Conservation (phyloP, 2,797 vertebrate genomes). For the Lithobates pipiens region DNA sequence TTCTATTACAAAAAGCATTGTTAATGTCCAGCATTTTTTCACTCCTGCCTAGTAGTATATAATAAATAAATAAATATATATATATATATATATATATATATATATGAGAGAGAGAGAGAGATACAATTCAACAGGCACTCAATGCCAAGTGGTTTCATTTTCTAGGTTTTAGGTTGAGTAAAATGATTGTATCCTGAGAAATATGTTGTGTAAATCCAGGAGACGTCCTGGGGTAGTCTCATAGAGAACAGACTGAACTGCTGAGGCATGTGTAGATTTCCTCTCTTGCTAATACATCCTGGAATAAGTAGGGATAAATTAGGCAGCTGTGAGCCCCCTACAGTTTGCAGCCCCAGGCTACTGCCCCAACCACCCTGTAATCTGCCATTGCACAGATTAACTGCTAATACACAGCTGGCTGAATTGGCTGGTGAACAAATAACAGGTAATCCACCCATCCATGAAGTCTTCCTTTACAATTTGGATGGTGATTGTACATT, state of each 20-base stretch:
- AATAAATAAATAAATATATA: no score
- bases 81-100: background rate
- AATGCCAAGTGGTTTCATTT: background rate
- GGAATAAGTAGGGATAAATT: slow-evolving; percentile 12
- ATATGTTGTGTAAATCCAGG: background rate
- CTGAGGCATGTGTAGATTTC: slow-evolving; percentile 1
- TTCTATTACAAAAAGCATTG: no score
- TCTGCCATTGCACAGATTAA: background rate
- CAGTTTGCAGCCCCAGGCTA: background rate
- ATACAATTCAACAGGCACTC: background rate
- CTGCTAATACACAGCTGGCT: slow-evolving; percentile 5
- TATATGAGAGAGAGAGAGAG: no score
- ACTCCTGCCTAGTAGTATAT: no score
- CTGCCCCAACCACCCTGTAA: slow-evolving; percentile 4
- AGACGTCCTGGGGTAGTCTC: background rate
- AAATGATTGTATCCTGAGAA: background rate
- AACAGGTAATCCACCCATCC: background rate
- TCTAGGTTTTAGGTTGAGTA: background rate
- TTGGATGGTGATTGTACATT: background rate
- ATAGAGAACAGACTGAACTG: background rate
- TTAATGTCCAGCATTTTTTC: no score
- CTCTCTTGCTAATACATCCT: background rate
- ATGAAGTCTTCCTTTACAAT: background rate
- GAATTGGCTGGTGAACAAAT: slow-evolving; percentile 5
- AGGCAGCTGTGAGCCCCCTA: slow-evolving; percentile 11